A percentile compares a stretch with the other conserved stretches of the same genome.
Evolutionary conservation across 1,140 invertebrate genomes (phyloP).

Genomic region (Cherax destructor): DNA sequence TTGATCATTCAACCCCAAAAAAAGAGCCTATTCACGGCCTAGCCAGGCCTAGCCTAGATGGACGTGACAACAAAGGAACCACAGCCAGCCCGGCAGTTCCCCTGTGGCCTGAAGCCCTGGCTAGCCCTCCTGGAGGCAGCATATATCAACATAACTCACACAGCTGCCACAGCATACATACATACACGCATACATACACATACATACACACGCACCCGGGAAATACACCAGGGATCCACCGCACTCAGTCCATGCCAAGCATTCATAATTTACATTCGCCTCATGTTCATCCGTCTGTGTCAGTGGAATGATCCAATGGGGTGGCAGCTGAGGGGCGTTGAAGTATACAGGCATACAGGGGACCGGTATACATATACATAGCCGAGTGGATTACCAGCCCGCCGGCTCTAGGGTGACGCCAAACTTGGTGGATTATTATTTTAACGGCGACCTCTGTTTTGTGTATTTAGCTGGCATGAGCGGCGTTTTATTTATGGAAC

Average conservation of each 20-base stretch:
- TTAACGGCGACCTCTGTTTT: not conserved
- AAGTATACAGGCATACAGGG: constrained; percentile 44
- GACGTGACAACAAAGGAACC: no score
- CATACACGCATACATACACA: not conserved
- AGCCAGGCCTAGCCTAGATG: no score
- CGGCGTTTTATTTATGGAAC: constrained; percentile 8
- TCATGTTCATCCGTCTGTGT: constrained; percentile 52
- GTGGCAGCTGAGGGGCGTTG: constrained; percentile 44
- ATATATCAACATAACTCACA: constrained; percentile 60
- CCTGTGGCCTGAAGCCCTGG: constrained; percentile 1
- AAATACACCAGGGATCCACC: not conserved
- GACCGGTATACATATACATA: constrained; percentile 42
- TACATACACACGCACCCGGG: not conserved
- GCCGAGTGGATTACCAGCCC: constrained; percentile 57
- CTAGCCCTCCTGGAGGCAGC: constrained; percentile 11
- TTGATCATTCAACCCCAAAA: no score
- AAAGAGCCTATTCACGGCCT: no score
- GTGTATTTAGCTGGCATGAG: constrained; percentile 3
- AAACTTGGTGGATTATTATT: constrained; percentile 38
- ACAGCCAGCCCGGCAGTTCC: no score
- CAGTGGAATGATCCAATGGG: constrained; percentile 43
- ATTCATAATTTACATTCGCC: constrained; percentile 58
- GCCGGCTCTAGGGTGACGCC: constrained; percentile 9
- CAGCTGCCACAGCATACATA: not conserved
- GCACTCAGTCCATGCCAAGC: not conserved